phyloP scores from a whole-genome alignment of 1,140 invertebrate species.

The Trissolcus basalis region DNA sequence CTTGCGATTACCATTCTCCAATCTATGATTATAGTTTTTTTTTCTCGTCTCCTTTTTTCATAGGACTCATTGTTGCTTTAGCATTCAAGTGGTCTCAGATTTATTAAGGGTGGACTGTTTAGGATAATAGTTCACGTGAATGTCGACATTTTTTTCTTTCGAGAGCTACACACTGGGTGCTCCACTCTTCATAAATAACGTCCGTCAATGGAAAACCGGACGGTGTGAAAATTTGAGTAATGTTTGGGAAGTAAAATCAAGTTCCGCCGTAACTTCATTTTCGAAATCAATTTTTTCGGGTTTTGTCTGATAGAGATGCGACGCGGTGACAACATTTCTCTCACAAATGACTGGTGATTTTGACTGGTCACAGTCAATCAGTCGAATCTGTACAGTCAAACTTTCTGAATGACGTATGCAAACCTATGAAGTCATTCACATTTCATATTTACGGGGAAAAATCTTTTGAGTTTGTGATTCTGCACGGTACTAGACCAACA shows the following conservation, averaged over 20 bases:
- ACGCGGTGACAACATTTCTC: too few relatives aligned
- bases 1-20: constrained; percentile 25
- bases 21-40: not conserved
- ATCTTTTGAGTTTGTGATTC: too few relatives aligned
- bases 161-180: not conserved
- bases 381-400: too few relatives aligned
- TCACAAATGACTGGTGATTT: too few relatives aligned
- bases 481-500: too few relatives aligned
- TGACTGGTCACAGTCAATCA: too few relatives aligned
- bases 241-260: not conserved
- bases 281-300: not conserved
- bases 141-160: not conserved
- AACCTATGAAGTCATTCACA: too few relatives aligned
- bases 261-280: not conserved
- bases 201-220: not conserved
- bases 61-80: constrained; percentile 1
- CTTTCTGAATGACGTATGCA: too few relatives aligned
- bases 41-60: constrained; percentile 2
- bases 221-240: not conserved
- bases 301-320: not conserved
- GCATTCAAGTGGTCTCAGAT: constrained; percentile 1
- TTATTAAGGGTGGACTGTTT: constrained; percentile 2
- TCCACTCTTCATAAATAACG: not conserved
- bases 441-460: too few relatives aligned
- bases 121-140: constrained; percentile 3